Conservation (phyloP, 2,113 vertebrate genomes). For the Anthoscopus minutus region DNA sequence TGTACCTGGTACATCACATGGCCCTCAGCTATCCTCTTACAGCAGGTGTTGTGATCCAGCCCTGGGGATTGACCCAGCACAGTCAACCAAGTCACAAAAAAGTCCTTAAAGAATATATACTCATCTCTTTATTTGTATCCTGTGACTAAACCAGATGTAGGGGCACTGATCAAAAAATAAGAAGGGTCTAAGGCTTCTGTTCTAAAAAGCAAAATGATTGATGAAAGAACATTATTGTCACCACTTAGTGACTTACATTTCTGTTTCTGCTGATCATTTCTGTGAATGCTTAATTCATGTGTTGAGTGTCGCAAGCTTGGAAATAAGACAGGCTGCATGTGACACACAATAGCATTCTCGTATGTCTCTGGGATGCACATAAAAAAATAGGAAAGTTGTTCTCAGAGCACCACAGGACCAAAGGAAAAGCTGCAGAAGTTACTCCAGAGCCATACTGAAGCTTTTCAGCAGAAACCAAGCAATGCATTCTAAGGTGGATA, state of each 20-base stretch:
- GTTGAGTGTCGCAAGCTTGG: not conserved
- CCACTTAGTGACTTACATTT: not conserved
- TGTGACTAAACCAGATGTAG: not conserved
- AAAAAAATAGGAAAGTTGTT: not conserved
- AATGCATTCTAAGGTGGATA: not conserved
- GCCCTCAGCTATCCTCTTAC: not conserved
- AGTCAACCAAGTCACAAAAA: not conserved
- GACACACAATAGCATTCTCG: not conserved
- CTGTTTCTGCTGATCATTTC: not conserved
- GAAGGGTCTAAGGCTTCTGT: not conserved
- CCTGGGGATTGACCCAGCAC: not conserved
- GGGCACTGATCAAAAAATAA: not conserved
- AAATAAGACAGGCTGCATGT: accelerated
- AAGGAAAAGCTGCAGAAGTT: not conserved
- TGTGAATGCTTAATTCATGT: not conserved
- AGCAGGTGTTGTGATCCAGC: not conserved
- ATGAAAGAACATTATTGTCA: not conserved
- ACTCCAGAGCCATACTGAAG: not conserved
- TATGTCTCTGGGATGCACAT: not conserved
- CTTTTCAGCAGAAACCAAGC: not conserved
- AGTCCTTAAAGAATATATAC: not conserved
- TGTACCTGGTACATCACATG: too few species aligned
- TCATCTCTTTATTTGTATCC: not conserved
- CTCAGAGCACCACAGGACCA: not conserved
- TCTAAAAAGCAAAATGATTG: not conserved